phyloP scores from a whole-genome alignment of 2,113 vertebrate genomes.

The Glaucidium brasilianum region DNA sequence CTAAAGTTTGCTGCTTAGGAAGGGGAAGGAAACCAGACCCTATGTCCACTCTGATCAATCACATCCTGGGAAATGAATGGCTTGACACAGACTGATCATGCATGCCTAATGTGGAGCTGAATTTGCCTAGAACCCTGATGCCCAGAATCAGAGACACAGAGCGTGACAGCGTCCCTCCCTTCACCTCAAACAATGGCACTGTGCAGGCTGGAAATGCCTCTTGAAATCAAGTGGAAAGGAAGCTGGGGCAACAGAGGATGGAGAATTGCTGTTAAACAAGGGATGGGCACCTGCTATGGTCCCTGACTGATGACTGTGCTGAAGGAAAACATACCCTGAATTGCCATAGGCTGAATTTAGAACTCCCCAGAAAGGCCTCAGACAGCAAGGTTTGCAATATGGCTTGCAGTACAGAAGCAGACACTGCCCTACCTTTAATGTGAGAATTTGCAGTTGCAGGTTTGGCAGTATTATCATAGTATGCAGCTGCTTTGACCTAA shows the following conservation, averaged over 20 bases:
- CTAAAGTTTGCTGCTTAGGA: background rate
- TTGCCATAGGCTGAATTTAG: background rate
- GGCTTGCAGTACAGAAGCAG: background rate
- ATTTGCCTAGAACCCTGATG: background rate
- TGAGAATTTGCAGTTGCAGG: background rate
- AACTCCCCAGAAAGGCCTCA: background rate
- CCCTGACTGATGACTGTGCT: background rate
- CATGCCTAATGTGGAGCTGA: background rate
- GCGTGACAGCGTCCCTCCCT: background rate
- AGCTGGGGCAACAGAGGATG: background rate
- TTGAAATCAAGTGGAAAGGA: background rate
- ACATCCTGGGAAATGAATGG: background rate
- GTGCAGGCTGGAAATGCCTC: background rate
- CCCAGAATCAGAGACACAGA: background rate
- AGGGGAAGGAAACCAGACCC: background rate
- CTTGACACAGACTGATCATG: background rate
- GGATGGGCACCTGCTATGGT: background rate
- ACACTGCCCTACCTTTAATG: background rate
- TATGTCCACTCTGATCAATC: background rate
- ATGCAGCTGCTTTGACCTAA: background rate
- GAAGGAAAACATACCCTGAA: background rate
- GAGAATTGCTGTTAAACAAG: background rate
- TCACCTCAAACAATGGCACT: background rate
- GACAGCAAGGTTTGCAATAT: background rate
- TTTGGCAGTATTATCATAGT: background rate